phyloP scores from a whole-genome alignment of 1,140 invertebrate genomes.

The Leguminivora glycinivorella region DNA sequence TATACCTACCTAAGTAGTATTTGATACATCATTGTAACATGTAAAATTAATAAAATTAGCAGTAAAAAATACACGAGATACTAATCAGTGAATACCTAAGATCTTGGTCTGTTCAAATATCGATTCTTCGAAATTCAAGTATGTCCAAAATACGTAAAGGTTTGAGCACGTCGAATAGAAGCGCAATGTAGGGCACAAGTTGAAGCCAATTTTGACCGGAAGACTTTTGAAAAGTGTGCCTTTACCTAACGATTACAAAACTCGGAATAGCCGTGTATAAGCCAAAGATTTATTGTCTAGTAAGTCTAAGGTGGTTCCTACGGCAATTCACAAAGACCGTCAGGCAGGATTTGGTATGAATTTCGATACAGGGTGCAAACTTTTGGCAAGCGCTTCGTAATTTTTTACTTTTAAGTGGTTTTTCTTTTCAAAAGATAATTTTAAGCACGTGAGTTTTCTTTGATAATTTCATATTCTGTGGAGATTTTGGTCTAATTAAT shows the following conservation, averaged over 20 bases:
- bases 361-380: not conserved
- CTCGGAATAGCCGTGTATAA: slow-evolving; percentile 50
- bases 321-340: slow-evolving; percentile 32
- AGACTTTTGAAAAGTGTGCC: slow-evolving; percentile 30
- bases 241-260: slow-evolving; percentile 24
- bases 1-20: too few species aligned
- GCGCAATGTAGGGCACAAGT: slow-evolving; percentile 16
- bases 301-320: slow-evolving; percentile 70
- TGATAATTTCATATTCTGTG: not conserved
- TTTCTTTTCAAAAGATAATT: not conserved
- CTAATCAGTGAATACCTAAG: not conserved
- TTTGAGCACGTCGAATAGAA: slow-evolving; percentile 1
- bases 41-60: too few species aligned
- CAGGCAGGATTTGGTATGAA: slow-evolving; percentile 5
- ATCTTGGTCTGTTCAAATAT: not conserved
- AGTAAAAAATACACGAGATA: too few species aligned
- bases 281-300: slow-evolving; percentile 73
- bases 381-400: not conserved
- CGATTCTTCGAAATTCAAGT: not conserved
- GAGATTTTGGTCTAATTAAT: not conserved
- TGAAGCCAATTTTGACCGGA: slow-evolving; percentile 34
- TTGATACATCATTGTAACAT: too few species aligned
- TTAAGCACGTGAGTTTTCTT: not conserved
- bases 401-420: not conserved
- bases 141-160: too few species aligned